A percentile compares a stretch with the other conserved stretches of the same genome.
Conservation (phyloP, 2,113 vertebrate genomes). For the Planiliza haematocheilus region DNA sequence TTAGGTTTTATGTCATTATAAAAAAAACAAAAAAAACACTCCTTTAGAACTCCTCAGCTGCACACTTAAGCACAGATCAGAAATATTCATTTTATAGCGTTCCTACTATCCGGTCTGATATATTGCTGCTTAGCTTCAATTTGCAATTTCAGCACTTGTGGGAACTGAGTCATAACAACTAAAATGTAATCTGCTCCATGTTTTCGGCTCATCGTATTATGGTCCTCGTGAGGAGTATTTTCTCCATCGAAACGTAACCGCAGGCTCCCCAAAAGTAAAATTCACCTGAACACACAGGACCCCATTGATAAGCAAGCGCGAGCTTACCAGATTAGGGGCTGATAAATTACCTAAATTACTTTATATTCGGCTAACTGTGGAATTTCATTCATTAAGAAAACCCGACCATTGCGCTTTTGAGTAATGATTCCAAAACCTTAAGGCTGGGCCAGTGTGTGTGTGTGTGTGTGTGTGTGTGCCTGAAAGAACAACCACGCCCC, state of each 20-base stretch:
- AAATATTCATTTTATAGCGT: conserved; percentile 36
- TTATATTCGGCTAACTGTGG: conserved; percentile 39
- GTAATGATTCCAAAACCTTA: conserved; percentile 24
- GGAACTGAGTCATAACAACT: conserved; percentile 60
- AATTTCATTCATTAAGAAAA: conserved; percentile 31
- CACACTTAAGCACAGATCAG: conserved; percentile 28
- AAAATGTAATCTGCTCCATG: conserved; percentile 53
- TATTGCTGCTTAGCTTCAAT: conserved; percentile 14
- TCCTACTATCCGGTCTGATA: conserved; percentile 32
- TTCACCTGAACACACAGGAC: conserved; percentile 27
- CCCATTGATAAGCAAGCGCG: conserved; percentile 31
- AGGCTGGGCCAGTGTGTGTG: not conserved
- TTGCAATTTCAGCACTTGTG: conserved; percentile 62
- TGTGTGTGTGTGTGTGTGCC: not conserved
- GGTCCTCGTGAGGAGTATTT: conserved; percentile 52
- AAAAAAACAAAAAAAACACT: conserved; percentile 19
- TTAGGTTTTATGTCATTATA: conserved; percentile 12
- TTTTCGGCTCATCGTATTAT: conserved; percentile 56
- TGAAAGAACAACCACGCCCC: conserved; percentile 24
- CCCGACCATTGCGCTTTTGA: conserved; percentile 14
- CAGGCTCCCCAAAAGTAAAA: conserved; percentile 34
- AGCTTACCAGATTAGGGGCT: conserved; percentile 41
- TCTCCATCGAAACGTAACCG: conserved; percentile 40
- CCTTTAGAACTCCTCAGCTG: conserved; percentile 22
- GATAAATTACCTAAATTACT: conserved; percentile 48